Percentiles rank a stretch among this genome's conserved stretches.
phyloP scores from a whole-genome alignment of 1,140 invertebrate species.

The Odontomachus brunneus region DNA sequence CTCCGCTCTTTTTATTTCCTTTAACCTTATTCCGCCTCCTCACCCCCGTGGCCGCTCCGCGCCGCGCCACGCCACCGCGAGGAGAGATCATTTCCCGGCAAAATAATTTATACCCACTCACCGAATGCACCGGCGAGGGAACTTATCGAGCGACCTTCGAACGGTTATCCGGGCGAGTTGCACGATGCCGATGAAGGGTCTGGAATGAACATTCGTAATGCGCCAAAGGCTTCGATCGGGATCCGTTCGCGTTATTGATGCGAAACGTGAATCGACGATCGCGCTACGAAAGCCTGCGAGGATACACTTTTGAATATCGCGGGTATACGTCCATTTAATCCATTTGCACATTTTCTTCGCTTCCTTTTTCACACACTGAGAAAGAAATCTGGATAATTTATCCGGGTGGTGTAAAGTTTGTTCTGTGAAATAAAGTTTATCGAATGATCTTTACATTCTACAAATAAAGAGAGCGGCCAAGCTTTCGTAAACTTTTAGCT shows the following conservation, averaged over 20 bases:
- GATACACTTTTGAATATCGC: not conserved
- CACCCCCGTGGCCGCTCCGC: conserved; percentile 26
- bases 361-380: too few relatives aligned
- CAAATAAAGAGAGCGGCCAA: too few relatives aligned
- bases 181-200: conserved; percentile 32
- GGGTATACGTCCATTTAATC: not conserved
- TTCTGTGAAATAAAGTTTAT: too few relatives aligned
- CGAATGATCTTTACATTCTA: too few relatives aligned
- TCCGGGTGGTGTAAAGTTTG: too few relatives aligned
- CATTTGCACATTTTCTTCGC: not conserved
- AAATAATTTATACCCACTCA: conserved; percentile 70
- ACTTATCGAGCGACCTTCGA: conserved; percentile 55
- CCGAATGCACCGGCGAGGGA: conserved; percentile 46
- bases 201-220: conserved; percentile 15
- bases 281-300: not conserved
- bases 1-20: conserved; percentile 64
- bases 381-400: too few relatives aligned
- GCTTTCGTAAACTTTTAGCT: too few relatives aligned
- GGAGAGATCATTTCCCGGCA: conserved; percentile 68
- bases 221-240: conserved; percentile 31
- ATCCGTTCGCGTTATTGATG: conserved; percentile 32
- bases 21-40: conserved; percentile 60
- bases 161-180: conserved; percentile 38
- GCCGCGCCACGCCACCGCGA: conserved; percentile 41
- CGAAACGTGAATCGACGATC: conserved; percentile 10